These are phyloP conservation scores for Corbicula japonica DNA, from an alignment of 2,888 invertebrate genomes.

Conservation along the genomic window DNA sequence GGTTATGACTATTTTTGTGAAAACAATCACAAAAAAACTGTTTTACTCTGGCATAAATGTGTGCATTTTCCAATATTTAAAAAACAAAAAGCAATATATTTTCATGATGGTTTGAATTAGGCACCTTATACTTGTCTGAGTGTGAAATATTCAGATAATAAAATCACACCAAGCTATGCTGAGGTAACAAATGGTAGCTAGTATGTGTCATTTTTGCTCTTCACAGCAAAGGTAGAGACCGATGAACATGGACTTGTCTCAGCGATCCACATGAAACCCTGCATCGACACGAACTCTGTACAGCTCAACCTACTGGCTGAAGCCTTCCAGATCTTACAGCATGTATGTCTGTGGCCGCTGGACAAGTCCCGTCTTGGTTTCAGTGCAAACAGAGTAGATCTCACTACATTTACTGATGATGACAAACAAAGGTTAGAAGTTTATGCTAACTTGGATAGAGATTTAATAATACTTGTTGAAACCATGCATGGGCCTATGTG, in stretches of 20 bases:
- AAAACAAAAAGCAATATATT: too few relatives aligned
- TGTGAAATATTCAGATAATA: too few relatives aligned
- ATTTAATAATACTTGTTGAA: background rate
- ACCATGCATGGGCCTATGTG: background rate
- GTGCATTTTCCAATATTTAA: too few relatives aligned
- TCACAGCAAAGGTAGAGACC: slow-evolving; percentile 63
- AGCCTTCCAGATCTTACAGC: slow-evolving; percentile 54
- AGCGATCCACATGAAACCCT: slow-evolving; percentile 58
- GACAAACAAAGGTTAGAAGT: slow-evolving; percentile 72
- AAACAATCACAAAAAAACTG: too few relatives aligned
- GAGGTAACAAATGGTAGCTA: background rate
- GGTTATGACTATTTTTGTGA: too few relatives aligned
- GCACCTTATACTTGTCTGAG: too few relatives aligned
- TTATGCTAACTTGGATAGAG: background rate
- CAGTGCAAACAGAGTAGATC: slow-evolving; percentile 64
- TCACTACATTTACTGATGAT: slow-evolving; percentile 70
- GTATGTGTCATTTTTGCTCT: slow-evolving; percentile 4
- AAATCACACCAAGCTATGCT: too few relatives aligned
- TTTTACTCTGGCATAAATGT: too few relatives aligned
- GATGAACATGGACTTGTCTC: slow-evolving; percentile 61
- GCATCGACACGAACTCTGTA: slow-evolving; percentile 56
- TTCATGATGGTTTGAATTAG: too few relatives aligned
- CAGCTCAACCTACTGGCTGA: slow-evolving; percentile 57
- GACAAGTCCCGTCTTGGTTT: slow-evolving; percentile 68
- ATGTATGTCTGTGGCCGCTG: slow-evolving; percentile 70